phyloP scores from a whole-genome alignment of 2,113 vertebrate genomes.

The Periophthalmus modestus region DNA sequence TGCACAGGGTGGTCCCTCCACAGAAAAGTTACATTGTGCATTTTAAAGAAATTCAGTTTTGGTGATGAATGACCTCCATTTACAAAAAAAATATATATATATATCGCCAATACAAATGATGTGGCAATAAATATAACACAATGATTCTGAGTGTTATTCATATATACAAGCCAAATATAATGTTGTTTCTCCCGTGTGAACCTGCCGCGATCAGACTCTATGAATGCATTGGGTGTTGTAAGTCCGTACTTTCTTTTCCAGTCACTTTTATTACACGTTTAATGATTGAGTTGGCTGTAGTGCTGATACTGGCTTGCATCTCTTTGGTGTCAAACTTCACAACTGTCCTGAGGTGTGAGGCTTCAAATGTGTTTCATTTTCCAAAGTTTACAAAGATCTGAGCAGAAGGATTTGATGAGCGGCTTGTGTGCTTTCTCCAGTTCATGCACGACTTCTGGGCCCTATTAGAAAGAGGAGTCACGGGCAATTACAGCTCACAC shows the following conservation, averaged over 20 bases:
- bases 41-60: neutral
- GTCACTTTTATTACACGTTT: constrained; percentile 24
- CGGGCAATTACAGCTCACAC: constrained; percentile 44
- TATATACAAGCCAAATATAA: constrained; percentile 5
- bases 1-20: too few species aligned
- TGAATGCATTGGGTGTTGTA: constrained; percentile 15
- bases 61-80: constrained; percentile 12
- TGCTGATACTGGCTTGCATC: constrained; percentile 20
- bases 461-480: constrained; percentile 36
- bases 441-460: constrained; percentile 30
- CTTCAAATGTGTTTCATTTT: constrained; percentile 55
- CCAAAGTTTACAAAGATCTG: constrained; percentile 37
- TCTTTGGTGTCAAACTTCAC: constrained; percentile 15
- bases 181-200: constrained; percentile 26
- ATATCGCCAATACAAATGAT: constrained; percentile 21
- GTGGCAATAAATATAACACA: constrained; percentile 14
- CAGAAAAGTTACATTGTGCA: too few species aligned
- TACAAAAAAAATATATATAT: neutral
- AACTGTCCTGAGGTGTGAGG: constrained; percentile 12
- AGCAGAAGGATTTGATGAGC: constrained; percentile 48
- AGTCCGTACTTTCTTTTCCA: constrained; percentile 34
- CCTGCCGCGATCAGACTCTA: constrained; percentile 21
- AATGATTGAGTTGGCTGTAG: constrained; percentile 22
- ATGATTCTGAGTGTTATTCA: constrained; percentile 16
- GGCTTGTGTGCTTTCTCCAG: constrained; percentile 34